Evolutionary conservation across 1,140 invertebrate species (phyloP).

Genomic region (Platyscapa corneri): DNA sequence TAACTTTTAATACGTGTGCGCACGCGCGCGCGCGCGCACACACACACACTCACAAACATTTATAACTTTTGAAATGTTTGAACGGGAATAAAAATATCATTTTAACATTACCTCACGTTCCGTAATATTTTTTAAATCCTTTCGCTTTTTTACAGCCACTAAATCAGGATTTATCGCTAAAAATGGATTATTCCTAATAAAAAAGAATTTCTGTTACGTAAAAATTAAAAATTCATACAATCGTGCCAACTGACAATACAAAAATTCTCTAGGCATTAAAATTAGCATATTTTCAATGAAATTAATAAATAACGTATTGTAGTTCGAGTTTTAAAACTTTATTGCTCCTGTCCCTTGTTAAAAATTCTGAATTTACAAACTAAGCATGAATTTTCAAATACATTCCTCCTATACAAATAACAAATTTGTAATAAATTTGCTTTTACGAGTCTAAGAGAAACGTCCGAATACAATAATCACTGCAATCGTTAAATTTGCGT

Average conservation of each 20-base stretch:
- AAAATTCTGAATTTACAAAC: not conserved
- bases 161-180: too few species aligned
- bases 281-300: not conserved
- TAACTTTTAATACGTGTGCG: too few species aligned
- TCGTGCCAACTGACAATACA: not conserved
- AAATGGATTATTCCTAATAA: too few species aligned
- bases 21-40: too few species aligned
- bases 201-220: too few species aligned
- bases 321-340: not conserved
- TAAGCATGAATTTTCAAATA: not conserved
- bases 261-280: not conserved
- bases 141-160: too few species aligned
- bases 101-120: too few species aligned
- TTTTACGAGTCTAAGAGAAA: constrained; percentile 3
- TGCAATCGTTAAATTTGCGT: not conserved
- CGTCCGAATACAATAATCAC: constrained; percentile 11
- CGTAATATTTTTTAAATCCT: too few species aligned
- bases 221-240: too few species aligned
- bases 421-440: not conserved
- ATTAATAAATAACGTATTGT: not conserved
- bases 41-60: too few species aligned
- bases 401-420: constrained; percentile 3
- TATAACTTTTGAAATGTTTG: too few species aligned
- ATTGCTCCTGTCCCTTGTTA: not conserved
- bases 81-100: too few species aligned